Percentiles rank a stretch among this genome's conserved stretches.
Evolutionary conservation across 2,888 invertebrate genomes (phyloP).

Genomic region (Netelia melanura): DNA sequence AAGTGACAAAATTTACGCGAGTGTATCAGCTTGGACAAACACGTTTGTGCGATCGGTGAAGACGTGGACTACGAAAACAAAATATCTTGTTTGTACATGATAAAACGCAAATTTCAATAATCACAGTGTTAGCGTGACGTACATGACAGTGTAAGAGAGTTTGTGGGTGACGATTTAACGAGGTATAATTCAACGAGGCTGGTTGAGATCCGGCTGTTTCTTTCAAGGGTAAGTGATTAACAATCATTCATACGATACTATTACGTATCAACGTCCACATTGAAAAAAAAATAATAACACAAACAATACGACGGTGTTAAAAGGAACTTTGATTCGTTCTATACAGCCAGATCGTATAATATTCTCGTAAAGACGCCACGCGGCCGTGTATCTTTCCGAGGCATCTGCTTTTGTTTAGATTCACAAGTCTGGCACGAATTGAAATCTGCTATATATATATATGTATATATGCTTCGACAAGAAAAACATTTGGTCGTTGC

Average conservation of each 20-base stretch:
- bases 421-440: neutral
- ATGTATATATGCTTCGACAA: neutral
- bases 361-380: neutral
- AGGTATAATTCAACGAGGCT: constrained; percentile 27
- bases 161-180: constrained; percentile 58
- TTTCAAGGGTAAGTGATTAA: constrained; percentile 50
- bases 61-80: neutral
- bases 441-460: neutral
- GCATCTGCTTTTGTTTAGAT: neutral
- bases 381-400: neutral
- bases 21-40: constrained; percentile 1
- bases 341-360: neutral
- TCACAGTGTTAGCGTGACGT: constrained; percentile 45
- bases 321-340: neutral
- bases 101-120: constrained; percentile 17
- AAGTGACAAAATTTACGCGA: constrained; percentile 36
- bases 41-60: neutral
- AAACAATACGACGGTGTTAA: neutral
- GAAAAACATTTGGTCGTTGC: too few species aligned
- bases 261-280: neutral
- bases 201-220: constrained; percentile 43
- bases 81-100: constrained; percentile 42
- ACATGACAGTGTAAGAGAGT: constrained; percentile 54
- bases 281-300: neutral
- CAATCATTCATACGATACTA: neutral